Evolutionary conservation across 2,113 vertebrate species (phyloP), one percentile per base, ranked within the genome.

Genomic region (Herpailurus yagouaroundi): DNA sequence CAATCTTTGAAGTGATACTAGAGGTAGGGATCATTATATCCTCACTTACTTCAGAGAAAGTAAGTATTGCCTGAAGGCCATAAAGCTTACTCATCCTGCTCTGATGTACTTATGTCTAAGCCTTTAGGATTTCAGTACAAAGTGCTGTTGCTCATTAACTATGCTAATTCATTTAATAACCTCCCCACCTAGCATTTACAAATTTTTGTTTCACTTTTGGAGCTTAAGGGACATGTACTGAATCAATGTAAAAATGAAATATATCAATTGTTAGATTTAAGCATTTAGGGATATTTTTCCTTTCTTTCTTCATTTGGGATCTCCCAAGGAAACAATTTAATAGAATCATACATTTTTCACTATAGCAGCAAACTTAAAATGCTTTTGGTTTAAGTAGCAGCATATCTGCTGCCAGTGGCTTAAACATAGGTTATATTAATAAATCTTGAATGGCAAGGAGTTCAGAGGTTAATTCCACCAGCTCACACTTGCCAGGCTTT

Each of bases 381-480:
- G 41, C 6, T 96, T 74, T 81, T 52, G 41, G 23, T 19, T 95
- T 14, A 71, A 48, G 10, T 33, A 96, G 50, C 9, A 90, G 36
- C 36, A 52, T 90, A 31, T 5, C 21, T 95, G 33, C 15, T 3
- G 5, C n/a, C 57, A 74, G 23, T 18, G 10, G 4, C 77, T 73
- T 82, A 86, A 76, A 38, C 27, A 69, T n/a, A 27, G 64, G 7
- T 84, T 57, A 36, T 84, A 27, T 82, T 71, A 94, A 89, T 87
- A 95, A 83, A 89, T 94, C 23, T 52, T 91, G 60, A 92, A 89
- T 57, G 63, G 45, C 36, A 94, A 74, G 31, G 60, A 81, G 82
- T 36, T 71, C 64, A 92, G 38, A 97, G 45, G 41, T 89, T 89
- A 97, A 82, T 85, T 93, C 73, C 60, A 36, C 27, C 27, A 63